Conservation (phyloP, 2,113 vertebrate genomes). For the Climacteris rufus region DNA sequence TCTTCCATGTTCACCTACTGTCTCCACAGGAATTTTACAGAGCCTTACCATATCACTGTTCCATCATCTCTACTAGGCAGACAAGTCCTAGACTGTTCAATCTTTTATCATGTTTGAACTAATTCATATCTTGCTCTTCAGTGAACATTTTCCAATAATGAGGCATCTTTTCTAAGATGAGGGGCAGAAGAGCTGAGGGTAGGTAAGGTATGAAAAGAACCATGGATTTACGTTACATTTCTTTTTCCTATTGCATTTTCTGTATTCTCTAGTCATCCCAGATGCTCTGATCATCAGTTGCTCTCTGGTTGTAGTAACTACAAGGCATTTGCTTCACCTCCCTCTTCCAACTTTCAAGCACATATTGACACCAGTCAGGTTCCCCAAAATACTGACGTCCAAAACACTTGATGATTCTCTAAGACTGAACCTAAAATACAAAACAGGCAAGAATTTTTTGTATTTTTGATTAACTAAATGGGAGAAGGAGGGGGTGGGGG, state of each 20-base stretch:
- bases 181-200: not conserved
- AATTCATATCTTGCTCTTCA: not conserved
- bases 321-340: not conserved
- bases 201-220: not conserved
- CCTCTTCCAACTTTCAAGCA: not conserved
- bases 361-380: not conserved
- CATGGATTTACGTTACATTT: not conserved
- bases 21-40: not conserved
- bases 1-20: not conserved
- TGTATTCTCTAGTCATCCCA: not conserved
- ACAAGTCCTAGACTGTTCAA: not conserved
- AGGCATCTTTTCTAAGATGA: not conserved
- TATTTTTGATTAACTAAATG: not conserved
- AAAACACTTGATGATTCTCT: not conserved
- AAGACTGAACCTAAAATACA: not conserved
- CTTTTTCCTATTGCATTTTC: not conserved
- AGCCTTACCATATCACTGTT: not conserved
- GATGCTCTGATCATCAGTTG: not conserved
- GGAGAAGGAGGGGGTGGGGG: rapidly evolving
- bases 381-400: not conserved
- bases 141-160: not conserved
- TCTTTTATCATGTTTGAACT: not conserved
- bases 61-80: not conserved
- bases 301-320: not conserved
- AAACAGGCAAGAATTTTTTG: not conserved